Conservation (phyloP, 2,888 invertebrate species). For the Emmelina monodactyla region DNA sequence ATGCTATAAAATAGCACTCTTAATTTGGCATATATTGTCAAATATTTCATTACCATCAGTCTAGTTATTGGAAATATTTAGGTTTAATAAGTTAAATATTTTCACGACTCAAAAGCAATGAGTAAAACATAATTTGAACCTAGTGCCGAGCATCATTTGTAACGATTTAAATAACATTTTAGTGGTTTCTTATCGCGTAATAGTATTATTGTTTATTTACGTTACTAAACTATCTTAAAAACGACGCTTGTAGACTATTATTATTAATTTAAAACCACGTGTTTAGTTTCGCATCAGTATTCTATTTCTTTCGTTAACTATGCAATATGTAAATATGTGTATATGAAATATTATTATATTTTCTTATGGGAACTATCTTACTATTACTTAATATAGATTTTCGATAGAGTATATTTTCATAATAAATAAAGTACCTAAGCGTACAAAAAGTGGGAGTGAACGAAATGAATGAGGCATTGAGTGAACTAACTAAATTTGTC, state of each 20-base stretch:
- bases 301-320: conserved; percentile 21
- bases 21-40: no score
- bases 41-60: no score
- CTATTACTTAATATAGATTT: neutral
- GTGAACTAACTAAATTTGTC: conserved; percentile 24
- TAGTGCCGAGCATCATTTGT: no score
- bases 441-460: conserved; percentile 15
- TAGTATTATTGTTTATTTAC: no score
- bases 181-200: no score
- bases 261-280: conserved; percentile 25
- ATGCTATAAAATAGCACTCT: no score
- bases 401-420: neutral
- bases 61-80: no score
- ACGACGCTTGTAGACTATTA: conserved; percentile 3
- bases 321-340: conserved; percentile 34
- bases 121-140: no score
- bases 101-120: no score
- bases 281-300: conserved; percentile 40
- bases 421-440: conserved; percentile 5
- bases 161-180: no score
- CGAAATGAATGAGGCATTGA: conserved; percentile 22
- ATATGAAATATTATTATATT: conserved; percentile 44
- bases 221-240: no score
- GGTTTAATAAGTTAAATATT: no score
- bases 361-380: conserved; percentile 43